Base-by-base conservation (phyloP, 2,113 vertebrate species). In the Columba janthina region DNA sequence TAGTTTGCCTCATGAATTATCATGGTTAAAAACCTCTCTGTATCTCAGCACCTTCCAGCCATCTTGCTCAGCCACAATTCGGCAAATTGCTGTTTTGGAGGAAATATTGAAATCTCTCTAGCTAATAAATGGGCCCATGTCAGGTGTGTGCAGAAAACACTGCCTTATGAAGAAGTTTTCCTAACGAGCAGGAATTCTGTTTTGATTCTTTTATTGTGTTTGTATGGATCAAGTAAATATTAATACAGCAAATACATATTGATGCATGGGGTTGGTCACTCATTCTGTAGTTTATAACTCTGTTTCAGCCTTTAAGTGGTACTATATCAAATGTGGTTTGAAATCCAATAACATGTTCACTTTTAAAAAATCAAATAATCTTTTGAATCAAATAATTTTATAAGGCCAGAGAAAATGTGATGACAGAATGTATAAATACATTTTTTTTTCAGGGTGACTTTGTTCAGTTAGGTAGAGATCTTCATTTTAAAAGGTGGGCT, bases 341-440 rank as follows among this genome's bases (percentile, higher is more conserved):
- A 95, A 96, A 96, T 95, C 58, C 57, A 75, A 48, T 87, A 93
- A 64, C 53, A 64, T 24, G 28, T 40, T 94, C 40, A 61, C 79
- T 72, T 96, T 89, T n/a, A 92, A 79, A 97, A 97, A 97, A 95
- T 90, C 29, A 94, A 96, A 75, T 54, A 71, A 83, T 74, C 85
- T 91, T 96, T 95, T 93, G 91, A 96, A 94, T 98, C 89, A 94
- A 34, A 82, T 95, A 36, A 26, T 76, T 96, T 86, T 94, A 38
- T 91, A 96, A 92, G 88, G 34, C 34, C 48, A 81, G 76, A 78
- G 54, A 95, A 97, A 95, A 89, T 51, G 36, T 71, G 34, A 44
- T 93, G 46, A 70, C 38, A 80, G 44, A 70, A 97, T 96, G 87
- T 93, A 73, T 42, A 89, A 97, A 91, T 83, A 36, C 7, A 6